Conservation (phyloP, 2,113 vertebrate genomes). For the Zosterops hypoxanthus region DNA sequence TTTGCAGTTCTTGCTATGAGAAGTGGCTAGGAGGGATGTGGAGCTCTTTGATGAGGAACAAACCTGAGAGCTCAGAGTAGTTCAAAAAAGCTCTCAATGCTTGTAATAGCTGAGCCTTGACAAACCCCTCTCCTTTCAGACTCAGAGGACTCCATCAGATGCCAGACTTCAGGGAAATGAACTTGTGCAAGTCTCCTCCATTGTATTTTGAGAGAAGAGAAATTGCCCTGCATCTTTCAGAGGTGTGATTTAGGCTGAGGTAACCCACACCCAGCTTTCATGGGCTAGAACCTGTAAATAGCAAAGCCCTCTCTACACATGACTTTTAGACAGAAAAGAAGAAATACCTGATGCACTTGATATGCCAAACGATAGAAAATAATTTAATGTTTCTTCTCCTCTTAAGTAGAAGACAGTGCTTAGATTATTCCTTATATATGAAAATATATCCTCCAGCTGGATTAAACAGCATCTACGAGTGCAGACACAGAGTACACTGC, state of each 20-base stretch:
- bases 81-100: background rate
- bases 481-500: background rate
- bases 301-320: background rate
- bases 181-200: background rate
- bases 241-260: background rate
- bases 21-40: background rate
- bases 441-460: background rate
- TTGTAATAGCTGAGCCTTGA: background rate
- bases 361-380: background rate
- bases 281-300: background rate
- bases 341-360: background rate
- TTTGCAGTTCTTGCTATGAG: background rate
- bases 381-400: background rate
- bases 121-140: background rate
- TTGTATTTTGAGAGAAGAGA: background rate
- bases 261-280: background rate
- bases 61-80: background rate
- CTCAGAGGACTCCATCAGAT: background rate
- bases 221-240: background rate
- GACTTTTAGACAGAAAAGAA: background rate
- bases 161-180: background rate
- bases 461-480: background rate
- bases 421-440: background rate
- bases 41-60: conserved; percentile 20
- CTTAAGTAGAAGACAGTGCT: background rate